Conservation (phyloP, 2,888 invertebrate species). For the Smittia sp. region DNA sequence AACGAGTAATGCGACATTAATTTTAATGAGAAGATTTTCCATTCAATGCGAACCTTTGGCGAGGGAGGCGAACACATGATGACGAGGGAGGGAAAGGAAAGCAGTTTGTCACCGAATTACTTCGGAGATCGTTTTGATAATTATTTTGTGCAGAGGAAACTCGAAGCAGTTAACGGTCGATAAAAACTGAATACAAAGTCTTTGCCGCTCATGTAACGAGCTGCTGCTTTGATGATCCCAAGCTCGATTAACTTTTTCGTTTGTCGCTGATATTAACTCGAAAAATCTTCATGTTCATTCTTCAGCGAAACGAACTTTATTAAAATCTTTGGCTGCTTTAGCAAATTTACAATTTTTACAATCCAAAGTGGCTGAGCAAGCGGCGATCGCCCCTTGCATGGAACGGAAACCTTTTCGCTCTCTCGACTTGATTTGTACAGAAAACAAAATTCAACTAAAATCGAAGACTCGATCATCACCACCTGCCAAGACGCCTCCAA, state of each 20-base stretch:
- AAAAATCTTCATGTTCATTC: background rate
- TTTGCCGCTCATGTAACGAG: background rate
- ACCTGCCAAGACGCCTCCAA: background rate
- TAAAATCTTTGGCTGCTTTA: background rate
- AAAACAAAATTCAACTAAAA: conserved; percentile 17
- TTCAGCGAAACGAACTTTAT: conserved; percentile 11
- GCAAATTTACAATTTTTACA: conserved; percentile 21
- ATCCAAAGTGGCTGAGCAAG: background rate
- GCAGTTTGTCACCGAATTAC: background rate
- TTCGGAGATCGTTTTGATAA: background rate
- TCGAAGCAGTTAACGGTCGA: background rate
- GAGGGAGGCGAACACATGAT: background rate
- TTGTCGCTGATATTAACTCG: background rate
- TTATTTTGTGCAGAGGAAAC: background rate
- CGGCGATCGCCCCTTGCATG: background rate
- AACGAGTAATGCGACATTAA: conserved; percentile 9
- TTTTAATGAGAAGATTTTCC: conserved; percentile 28
- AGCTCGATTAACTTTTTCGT: background rate
- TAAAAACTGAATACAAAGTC: background rate
- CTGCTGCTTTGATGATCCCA: background rate
- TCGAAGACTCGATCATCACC: conserved; percentile 15
- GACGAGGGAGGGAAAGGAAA: background rate
- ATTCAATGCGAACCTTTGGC: background rate
- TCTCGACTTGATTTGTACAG: conserved; percentile 17
- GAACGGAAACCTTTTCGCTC: conserved; percentile 33